Base-by-base conservation (phyloP, 2,888 invertebrate genomes). In the Ferdinandea cuprea region DNA sequence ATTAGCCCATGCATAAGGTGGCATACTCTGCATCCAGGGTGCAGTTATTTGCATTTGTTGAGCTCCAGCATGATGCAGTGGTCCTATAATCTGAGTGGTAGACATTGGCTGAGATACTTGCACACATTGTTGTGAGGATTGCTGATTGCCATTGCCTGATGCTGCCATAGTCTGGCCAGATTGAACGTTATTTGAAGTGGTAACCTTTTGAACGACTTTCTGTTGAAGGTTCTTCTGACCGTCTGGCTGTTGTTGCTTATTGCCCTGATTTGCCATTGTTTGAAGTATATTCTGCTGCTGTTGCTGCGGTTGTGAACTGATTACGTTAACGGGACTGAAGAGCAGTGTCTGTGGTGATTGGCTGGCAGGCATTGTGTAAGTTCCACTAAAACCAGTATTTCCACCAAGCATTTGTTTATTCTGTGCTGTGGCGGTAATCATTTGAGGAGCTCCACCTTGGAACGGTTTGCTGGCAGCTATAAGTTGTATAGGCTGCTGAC, bases 391-490 rank as follows among this genome's bases (percentile, higher is more conserved):
- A 0, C 89, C 89, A 28, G 88, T 71, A 79, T 89, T 89, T 0
- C 89, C 89, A 0, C 90, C 88, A 19, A 95, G 89, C 83, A 95
- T 94, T 88, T 94, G 94, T 88, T 95, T 95, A 73, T 94, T 94
- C 89, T 95, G 94, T 0, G 90, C 88, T 2, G 90, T 89, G 0
- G 96, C 94, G 0, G 96, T 94, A 42, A 97, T 91, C 96, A 97
- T 96, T 88, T 97, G 97, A 0, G 95, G 96, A 86, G 95, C 95
- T 86, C 94, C 95, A 50, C 96, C 94, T 89, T 96, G 96, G 89
- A 96, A 96, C 3, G 96, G 95, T 89, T 97, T 97, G 25, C 95
- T 94, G 17, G 95, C 94, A 6, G 96, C 94, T 85, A 97, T 96
- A 73, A 96, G 95, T 94, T 96, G 91, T 42, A 91, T 91, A 9